Evolutionary conservation across 2,797 vertebrate species (phyloP), one percentile per base, ranked within the genome.

Genomic region (Novumbra hubbsi): DNA sequence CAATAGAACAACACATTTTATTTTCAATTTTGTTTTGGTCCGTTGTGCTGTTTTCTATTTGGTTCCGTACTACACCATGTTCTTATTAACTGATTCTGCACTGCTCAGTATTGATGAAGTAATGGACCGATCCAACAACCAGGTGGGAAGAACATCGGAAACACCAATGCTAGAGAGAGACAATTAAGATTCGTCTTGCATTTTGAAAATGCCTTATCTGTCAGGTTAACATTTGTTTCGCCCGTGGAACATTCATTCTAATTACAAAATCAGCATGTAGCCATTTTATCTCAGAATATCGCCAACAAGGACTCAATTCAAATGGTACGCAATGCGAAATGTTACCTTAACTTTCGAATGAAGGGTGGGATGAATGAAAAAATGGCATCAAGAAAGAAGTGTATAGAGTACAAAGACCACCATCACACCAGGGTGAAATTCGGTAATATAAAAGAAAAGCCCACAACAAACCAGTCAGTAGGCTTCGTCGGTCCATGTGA

Each of bases 251-350:
- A 8, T 55, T 65, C 28, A 16, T 14, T 32, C 28, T 4, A 34
- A 34, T 34, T 34, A 34, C 32, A 34, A 45, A 21, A 68, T 2
- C 66, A 68, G 34, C 19, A 68, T 11, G 32, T 17, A 19, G 32
- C 64, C 17, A 34, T 19, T 3, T 67, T n/a, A 16, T 49, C 67
- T 21, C 30, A 34, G 34, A 38, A 32, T 12, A 64, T 30, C 3
- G 19, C n/a, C n/a, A n/a, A 55, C 5, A n/a, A 69, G 67, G 57
- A 3, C 73, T 79, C 73, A 55, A 76, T 79, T 79, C 66, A 79
- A 76, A 71, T 73, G 70, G 78, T 69, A 48, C 67, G 21, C 48
- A 2, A 48, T 5, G 24, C 27, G 38, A 45, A 68, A 63, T 30
- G 15, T 63, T 63, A 27, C 27, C 27, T 19, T 21, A 21, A 14